Base-by-base conservation (phyloP, 2,113 vertebrate genomes). In the Solea solea region DNA sequence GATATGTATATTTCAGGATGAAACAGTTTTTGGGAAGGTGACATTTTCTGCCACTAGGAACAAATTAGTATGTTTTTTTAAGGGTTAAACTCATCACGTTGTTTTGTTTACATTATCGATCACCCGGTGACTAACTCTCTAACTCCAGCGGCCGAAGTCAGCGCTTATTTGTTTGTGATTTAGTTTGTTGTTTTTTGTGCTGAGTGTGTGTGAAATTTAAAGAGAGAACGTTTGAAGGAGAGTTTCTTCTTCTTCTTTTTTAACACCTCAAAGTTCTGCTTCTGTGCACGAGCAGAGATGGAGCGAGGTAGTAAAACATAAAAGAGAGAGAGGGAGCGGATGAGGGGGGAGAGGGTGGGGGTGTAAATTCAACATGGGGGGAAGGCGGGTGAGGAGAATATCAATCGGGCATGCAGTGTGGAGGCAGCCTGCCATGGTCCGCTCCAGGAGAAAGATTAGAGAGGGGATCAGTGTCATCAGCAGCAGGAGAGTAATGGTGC, bases 381-480 rank as follows among this genome's bases (percentile, higher is more conserved):
- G 82, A 69, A 58, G 87, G 42, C n/a, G 61, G 86, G 82, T 88
- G 85, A 88, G 88, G 85, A 81, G 92, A 90, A 91, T 92, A 91
- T 93, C 90, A 93, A 93, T 93, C 78, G 88, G 88, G 84, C 80
- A 84, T 85, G 88, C 67, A 62, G 81, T 12, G 83, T 59, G 76
- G 87, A 89, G 81, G 85, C 84, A 86, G 81, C 83, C 88, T 87
- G 89, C 90, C 88, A 86, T 61, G 81, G 84, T 75, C 86, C 63
- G 84, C 89, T 89, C 84, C 80, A 83, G 84, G 87, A 91, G 88
- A 93, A 89, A 93, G 89, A 93, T 93, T 92, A 93, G 89, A 91
- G 88, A 85, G 86, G 86, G 89, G 90, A 89, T 92, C 88, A 90
- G 90, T 92, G 91, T 92, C 92, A 92, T 92, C 91, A 90, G 90